Conservation (phyloP, 92 coral and sea anemone species). For the Epizoanthus illoricatus region DNA sequence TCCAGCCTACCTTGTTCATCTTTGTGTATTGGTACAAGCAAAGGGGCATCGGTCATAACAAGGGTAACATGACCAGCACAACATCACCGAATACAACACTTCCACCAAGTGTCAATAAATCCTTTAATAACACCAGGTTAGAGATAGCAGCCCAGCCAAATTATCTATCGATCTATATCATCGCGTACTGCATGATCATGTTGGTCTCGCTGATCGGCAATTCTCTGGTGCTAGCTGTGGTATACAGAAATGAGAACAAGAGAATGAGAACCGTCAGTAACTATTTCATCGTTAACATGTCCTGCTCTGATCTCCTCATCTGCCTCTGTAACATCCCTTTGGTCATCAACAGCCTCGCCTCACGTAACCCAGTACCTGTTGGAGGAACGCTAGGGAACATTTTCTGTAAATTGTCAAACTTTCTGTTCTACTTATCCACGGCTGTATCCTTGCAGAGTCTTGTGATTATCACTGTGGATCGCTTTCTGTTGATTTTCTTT, state of each 20-base stretch:
- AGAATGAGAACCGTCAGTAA: conserved; percentile 73
- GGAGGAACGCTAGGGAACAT: conserved; percentile 50
- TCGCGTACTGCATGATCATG: conserved; percentile 41
- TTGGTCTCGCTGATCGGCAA: conserved; percentile 53
- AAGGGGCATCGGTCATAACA: too few species aligned
- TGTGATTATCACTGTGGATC: conserved; percentile 62
- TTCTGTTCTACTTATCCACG: conserved; percentile 41
- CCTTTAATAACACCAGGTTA: too few species aligned
- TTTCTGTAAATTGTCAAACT: conserved; percentile 45
- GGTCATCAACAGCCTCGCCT: background rate
- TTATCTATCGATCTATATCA: background rate
- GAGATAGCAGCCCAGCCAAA: too few species aligned
- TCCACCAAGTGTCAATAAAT: too few species aligned
- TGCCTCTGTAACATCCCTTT: conserved; percentile 53
- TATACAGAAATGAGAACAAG: conserved; percentile 64
- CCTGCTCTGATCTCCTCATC: conserved; percentile 49
- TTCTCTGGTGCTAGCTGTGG: conserved; percentile 49
- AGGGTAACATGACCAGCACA: too few species aligned
- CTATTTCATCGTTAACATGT: conserved; percentile 68
- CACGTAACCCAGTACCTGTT: conserved; percentile 37
- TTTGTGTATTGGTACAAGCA: too few species aligned
- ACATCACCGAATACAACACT: too few species aligned
- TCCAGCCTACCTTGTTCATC: too few species aligned
- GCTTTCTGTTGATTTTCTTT: conserved; percentile 61
- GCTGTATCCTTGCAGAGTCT: conserved; percentile 55